These are phyloP conservation scores for Montipora foliosa DNA, from an alignment of 64 coral and sea anemone genomes.

Conservation along the genomic window DNA sequence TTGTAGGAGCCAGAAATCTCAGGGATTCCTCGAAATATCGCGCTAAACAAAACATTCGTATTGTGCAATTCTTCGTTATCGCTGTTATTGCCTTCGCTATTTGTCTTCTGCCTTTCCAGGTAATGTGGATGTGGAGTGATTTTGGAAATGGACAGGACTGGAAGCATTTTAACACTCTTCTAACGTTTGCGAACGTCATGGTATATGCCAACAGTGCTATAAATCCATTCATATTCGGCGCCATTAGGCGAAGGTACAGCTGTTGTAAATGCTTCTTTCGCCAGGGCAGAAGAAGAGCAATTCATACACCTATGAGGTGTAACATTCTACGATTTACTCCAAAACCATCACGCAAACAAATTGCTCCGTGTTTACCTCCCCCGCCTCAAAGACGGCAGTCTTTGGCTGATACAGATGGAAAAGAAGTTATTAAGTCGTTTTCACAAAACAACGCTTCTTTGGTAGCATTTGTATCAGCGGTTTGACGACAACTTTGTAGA, in stretches of 20 bases:
- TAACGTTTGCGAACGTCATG: conserved; percentile 71
- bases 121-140: conserved; percentile 74
- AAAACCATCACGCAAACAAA: background rate
- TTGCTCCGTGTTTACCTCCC: too few relatives aligned
- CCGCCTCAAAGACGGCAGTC: too few relatives aligned
- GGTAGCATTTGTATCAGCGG: too few relatives aligned
- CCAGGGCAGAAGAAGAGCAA: background rate
- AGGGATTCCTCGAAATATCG: background rate
- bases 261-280: background rate
- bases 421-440: too few relatives aligned
- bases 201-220: conserved; percentile 71
- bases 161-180: conserved; percentile 28
- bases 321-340: background rate
- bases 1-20: background rate
- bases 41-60: conserved; percentile 11
- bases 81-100: conserved; percentile 66
- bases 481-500: too few relatives aligned
- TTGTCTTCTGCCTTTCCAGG: conserved; percentile 69
- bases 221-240: conserved; percentile 77
- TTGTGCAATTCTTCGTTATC: conserved; percentile 66
- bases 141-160: conserved; percentile 46
- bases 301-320: background rate
- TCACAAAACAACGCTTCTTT: too few relatives aligned
- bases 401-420: too few relatives aligned
- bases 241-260: conserved; percentile 28